phyloP scores from a whole-genome alignment of 2,797 vertebrate species.

The Chaetodon trifasciatus region DNA sequence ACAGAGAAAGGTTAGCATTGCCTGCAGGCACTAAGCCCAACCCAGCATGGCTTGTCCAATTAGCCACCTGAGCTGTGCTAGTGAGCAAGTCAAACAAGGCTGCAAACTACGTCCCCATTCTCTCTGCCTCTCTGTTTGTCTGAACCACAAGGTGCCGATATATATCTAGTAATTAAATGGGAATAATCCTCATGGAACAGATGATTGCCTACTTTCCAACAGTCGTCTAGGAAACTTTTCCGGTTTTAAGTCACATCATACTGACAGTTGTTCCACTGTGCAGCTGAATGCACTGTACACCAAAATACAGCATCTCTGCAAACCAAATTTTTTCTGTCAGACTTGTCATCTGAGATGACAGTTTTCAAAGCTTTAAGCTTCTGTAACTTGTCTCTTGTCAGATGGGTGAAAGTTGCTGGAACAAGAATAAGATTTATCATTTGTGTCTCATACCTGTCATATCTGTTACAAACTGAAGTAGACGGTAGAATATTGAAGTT shows the following conservation, averaged over 20 bases:
- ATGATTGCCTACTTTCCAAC: not conserved
- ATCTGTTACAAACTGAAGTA: not conserved
- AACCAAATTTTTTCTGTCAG: conserved; percentile 1
- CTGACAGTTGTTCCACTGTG: conserved; percentile 30
- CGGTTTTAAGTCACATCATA: not conserved
- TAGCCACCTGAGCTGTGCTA: conserved; percentile 50
- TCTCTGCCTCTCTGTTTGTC: not conserved
- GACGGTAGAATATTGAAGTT: not conserved
- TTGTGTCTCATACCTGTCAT: not conserved
- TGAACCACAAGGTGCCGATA: not conserved
- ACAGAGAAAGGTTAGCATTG: conserved; percentile 34
- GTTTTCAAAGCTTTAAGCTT: conserved; percentile 11
- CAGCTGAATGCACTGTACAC: not conserved
- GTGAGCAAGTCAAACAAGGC: conserved; percentile 15
- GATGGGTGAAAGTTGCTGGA: not conserved
- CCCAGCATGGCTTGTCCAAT: conserved; percentile 61
- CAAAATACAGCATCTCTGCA: conserved; percentile 30
- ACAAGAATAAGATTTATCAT: not conserved
- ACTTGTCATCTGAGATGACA: conserved; percentile 36
- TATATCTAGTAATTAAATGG: not conserved
- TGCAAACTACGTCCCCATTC: not conserved
- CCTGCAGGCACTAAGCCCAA: conserved; percentile 50
- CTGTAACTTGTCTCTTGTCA: not conserved
- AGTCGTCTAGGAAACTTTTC: conserved; percentile 4
- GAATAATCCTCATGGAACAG: not conserved